Evolutionary conservation across 1,140 invertebrate genomes (phyloP).

Genomic region (Drusus annulatus): DNA sequence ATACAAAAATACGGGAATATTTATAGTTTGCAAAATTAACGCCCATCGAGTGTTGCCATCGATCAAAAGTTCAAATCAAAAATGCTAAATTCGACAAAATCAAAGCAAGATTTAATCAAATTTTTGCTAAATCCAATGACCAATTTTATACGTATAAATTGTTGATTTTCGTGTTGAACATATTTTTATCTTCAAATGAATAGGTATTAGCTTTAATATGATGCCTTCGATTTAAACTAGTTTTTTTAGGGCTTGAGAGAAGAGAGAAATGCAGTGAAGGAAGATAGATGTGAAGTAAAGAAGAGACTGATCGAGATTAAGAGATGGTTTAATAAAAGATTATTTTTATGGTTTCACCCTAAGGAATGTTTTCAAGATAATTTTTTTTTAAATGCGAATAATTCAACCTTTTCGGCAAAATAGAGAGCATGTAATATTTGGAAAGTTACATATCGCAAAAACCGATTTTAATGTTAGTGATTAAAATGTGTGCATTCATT

Average conservation of each 20-base stretch:
- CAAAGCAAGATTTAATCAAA: background rate
- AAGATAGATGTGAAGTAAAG: conserved; percentile 21
- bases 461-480: conserved; percentile 19
- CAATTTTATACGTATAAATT: conserved; percentile 43
- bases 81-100: conserved; percentile 13
- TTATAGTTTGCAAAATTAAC: conserved; percentile 7
- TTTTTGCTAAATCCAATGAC: conserved; percentile 38
- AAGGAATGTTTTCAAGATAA: background rate
- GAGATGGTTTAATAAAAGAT: conserved; percentile 46
- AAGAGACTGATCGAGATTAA: conserved; percentile 59
- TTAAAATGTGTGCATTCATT: background rate
- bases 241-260: conserved; percentile 30
- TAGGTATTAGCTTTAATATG: conserved; percentile 59
- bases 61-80: conserved; percentile 18
- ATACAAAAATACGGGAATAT: conserved; percentile 5
- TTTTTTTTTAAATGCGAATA: too few species aligned
- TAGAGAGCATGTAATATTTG: background rate
- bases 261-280: background rate
- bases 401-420: too few species aligned
- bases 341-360: background rate
- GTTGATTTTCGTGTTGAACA: conserved; percentile 37
- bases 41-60: background rate
- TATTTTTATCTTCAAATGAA: conserved; percentile 48
- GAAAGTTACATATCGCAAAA: conserved; percentile 27
- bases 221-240: conserved; percentile 56